Conservation (phyloP, 2,797 vertebrate genomes). For the Rhabdophis nuchalis region DNA sequence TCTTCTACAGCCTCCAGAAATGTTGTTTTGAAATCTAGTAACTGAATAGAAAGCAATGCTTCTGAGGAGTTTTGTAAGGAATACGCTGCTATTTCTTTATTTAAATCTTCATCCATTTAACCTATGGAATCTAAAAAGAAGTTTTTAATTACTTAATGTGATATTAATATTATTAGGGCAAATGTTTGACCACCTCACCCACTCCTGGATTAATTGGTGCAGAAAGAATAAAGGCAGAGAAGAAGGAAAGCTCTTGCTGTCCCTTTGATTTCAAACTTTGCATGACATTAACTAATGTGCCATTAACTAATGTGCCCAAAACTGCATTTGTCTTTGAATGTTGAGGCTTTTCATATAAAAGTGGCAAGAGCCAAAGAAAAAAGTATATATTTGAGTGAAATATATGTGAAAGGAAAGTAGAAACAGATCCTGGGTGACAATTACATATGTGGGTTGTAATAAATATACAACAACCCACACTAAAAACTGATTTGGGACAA, state of each 20-base stretch:
- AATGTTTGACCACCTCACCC: neutral
- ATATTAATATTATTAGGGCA: neutral
- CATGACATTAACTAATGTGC: neutral
- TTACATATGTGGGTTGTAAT: neutral
- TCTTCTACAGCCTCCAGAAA: slow-evolving; percentile 88
- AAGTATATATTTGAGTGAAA: neutral
- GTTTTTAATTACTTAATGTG: neutral
- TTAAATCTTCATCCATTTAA: slow-evolving; percentile 66
- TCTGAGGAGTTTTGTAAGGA: slow-evolving; percentile 69
- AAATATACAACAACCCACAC: neutral
- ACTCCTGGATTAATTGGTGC: neutral
- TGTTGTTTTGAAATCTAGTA: slow-evolving; percentile 85
- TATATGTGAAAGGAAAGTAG: neutral
- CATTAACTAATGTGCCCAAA: neutral
- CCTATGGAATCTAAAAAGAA: slow-evolving; percentile 48
- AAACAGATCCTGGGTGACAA: neutral
- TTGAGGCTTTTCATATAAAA: neutral
- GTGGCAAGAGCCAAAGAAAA: neutral
- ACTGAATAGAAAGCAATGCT: slow-evolving; percentile 77
- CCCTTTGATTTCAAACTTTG: neutral
- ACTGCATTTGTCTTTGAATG: neutral
- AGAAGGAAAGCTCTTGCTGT: neutral
- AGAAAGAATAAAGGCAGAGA: neutral
- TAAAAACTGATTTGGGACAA: neutral
- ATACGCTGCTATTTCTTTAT: slow-evolving; percentile 54